These are phyloP conservation scores for Passer domesticus DNA, from an alignment of 2,113 vertebrate genomes.

Conservation along the genomic window DNA sequence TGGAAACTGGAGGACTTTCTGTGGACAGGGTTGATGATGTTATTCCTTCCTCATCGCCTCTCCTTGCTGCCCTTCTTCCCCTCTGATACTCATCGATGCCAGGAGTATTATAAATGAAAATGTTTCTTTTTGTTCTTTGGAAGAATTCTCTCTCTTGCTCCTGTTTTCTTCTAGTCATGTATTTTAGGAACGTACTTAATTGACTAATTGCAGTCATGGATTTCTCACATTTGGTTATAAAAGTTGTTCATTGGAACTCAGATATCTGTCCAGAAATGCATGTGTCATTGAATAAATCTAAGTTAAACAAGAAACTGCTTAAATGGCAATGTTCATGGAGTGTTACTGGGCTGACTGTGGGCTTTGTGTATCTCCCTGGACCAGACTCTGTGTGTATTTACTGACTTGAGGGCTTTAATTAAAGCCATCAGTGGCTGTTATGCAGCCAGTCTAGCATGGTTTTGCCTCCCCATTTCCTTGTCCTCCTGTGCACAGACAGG, in stretches of 20 bases:
- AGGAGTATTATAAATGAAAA: slow-evolving; percentile 51
- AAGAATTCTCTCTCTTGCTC: slow-evolving; percentile 64
- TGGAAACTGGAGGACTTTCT: slow-evolving; percentile 23
- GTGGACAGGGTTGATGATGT: slow-evolving; percentile 23
- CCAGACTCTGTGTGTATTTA: not conserved
- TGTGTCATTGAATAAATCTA: slow-evolving; percentile 79
- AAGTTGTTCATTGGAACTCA: slow-evolving; percentile 58
- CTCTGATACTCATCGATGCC: slow-evolving; percentile 21
- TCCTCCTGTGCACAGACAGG: not conserved
- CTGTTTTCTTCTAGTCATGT: slow-evolving; percentile 66
- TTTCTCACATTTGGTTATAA: slow-evolving; percentile 67
- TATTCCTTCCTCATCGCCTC: not conserved
- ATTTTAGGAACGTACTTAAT: slow-evolving; percentile 56
- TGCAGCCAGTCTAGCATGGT: not conserved
- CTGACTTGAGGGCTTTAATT: slow-evolving; percentile 34
- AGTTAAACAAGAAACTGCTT: slow-evolving; percentile 57
- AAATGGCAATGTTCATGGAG: not conserved
- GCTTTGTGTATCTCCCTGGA: not conserved
- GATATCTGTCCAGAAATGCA: slow-evolving; percentile 74
- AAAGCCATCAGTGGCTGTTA: slow-evolving; percentile 43
- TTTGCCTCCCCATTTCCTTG: not conserved
- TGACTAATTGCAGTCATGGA: slow-evolving; percentile 43
- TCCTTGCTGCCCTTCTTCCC: slow-evolving; percentile 43
- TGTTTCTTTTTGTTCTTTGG: slow-evolving; percentile 50
- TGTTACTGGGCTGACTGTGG: not conserved